Evolutionary conservation across 2,113 vertebrate species (phyloP).

Genomic region (Atrichornis clamosus): DNA sequence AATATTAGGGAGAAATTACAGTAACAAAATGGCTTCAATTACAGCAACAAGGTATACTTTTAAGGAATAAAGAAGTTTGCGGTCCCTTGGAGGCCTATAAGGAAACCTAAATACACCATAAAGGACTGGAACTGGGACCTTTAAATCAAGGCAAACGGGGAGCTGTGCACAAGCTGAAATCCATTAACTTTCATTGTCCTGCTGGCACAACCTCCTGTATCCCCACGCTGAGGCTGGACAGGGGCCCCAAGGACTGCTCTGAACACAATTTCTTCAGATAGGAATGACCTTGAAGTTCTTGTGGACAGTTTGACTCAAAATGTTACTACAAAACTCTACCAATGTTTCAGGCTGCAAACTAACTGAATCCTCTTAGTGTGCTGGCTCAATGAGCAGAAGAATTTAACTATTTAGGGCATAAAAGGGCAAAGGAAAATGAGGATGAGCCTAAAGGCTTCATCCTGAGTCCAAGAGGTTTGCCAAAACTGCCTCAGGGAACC

Average conservation of each 20-base stretch:
- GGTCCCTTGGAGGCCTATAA: conserved; percentile 59
- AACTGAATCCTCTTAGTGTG: background rate
- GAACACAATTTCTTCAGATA: background rate
- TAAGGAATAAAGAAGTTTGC: conserved; percentile 46
- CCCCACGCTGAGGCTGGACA: background rate
- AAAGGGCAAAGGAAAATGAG: background rate
- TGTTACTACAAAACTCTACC: background rate
- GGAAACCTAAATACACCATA: conserved; percentile 60
- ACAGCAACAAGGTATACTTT: conserved; percentile 42
- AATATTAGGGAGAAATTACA: conserved; percentile 65
- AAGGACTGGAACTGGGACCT: conserved; percentile 30
- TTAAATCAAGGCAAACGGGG: conserved; percentile 62
- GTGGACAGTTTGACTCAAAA: background rate
- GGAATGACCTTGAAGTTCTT: background rate
- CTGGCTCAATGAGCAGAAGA: background rate
- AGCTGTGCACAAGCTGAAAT: conserved; percentile 12
- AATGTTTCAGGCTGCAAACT: background rate
- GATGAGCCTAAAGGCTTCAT: background rate
- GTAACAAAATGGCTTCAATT: conserved; percentile 62
- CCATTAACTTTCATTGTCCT: conserved; percentile 35
- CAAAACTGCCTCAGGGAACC: background rate
- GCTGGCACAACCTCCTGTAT: background rate
- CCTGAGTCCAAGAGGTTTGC: background rate
- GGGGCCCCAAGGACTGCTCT: background rate
- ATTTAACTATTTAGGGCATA: background rate